Evolutionary conservation across 1,140 invertebrate species (phyloP).

Genomic region (Trachymyrmex cornetzi): DNA sequence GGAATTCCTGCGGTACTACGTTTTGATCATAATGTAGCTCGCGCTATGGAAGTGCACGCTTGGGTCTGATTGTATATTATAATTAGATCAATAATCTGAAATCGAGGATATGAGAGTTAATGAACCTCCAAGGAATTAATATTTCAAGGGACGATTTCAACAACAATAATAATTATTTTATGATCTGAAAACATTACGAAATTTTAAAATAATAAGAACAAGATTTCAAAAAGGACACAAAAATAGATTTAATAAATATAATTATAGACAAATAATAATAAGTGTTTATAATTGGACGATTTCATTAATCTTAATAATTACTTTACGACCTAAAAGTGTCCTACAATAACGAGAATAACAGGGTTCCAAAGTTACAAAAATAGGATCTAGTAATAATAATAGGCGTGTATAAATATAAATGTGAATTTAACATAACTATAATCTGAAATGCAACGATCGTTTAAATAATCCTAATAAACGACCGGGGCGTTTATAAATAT

Average conservation of each 20-base stretch:
- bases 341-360: too few species aligned
- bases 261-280: too few species aligned
- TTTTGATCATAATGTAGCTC: conserved; percentile 30
- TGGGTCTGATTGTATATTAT: background rate
- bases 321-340: too few species aligned
- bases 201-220: background rate
- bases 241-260: background rate
- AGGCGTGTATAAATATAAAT: too few species aligned
- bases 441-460: too few species aligned
- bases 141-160: background rate
- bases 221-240: background rate
- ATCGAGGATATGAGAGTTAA: background rate
- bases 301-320: too few species aligned
- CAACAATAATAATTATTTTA: background rate
- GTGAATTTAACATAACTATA: too few species aligned
- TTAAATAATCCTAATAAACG: too few species aligned
- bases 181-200: background rate
- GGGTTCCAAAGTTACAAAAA: too few species aligned
- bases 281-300: background rate
- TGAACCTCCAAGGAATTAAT: background rate
- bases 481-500: too few species aligned
- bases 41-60: background rate
- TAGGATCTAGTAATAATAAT: too few species aligned
- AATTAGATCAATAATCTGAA: conserved; percentile 36
- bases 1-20: conserved; percentile 22